Conservation (phyloP, 2,888 invertebrate genomes). For the Adineta ricciae region DNA sequence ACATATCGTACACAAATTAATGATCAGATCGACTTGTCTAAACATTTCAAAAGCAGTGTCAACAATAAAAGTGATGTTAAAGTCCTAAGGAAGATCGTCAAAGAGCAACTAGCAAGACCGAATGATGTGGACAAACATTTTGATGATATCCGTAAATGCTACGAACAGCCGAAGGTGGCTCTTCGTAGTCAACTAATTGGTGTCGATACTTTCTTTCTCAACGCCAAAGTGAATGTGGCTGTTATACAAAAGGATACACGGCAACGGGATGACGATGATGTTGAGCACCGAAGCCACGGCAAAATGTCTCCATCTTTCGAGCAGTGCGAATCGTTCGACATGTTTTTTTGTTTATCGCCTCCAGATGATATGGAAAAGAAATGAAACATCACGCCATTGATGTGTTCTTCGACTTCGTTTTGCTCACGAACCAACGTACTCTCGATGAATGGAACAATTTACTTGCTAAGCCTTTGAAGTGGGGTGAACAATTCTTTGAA, state of each 20-base stretch:
- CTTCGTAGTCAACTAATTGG: neutral
- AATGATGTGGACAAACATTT: neutral
- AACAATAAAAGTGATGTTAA: neutral
- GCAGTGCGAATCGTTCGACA: neutral
- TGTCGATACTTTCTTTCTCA: constrained; percentile 15
- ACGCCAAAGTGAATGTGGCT: neutral
- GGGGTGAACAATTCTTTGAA: neutral
- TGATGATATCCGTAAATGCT: neutral
- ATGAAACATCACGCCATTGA: neutral
- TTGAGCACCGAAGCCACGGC: neutral
- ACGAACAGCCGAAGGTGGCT: neutral
- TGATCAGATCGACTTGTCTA: neutral
- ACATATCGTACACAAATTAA: neutral
- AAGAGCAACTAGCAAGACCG: neutral
- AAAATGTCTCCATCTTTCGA: neutral
- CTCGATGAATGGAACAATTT: neutral
- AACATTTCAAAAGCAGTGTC: neutral
- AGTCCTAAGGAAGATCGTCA: neutral
- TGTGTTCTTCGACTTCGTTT: neutral
- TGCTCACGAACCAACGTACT: neutral
- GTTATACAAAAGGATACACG: neutral
- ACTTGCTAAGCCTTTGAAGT: neutral
- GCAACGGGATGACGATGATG: neutral
- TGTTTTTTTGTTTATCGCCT: neutral
- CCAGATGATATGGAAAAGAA: neutral